phyloP scores from a whole-genome alignment of 2,888 invertebrate genomes.

The Agrilus cyanescens region DNA sequence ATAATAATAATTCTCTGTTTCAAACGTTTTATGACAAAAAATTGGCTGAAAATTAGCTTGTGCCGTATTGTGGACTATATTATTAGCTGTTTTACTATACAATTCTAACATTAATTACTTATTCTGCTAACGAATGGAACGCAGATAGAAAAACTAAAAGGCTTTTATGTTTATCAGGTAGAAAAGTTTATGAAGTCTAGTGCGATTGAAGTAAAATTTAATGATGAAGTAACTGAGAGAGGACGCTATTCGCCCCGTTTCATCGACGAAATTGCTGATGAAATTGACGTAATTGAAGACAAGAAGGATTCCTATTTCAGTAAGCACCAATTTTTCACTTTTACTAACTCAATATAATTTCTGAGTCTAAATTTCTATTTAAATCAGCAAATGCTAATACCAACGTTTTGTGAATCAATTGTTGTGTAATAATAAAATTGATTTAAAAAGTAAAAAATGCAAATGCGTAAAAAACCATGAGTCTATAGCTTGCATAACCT shows the following conservation, averaged over 20 bases:
- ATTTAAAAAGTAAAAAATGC: not conserved
- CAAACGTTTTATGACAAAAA: no score
- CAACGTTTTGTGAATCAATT: slow-evolving; percentile 5
- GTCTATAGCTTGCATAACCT: no score
- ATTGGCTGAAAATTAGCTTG: no score
- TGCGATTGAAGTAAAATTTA: slow-evolving; percentile 60
- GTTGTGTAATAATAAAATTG: not conserved
- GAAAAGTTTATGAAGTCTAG: slow-evolving; percentile 65
- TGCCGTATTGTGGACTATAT: no score
- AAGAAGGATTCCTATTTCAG: slow-evolving; percentile 71
- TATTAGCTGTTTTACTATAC: no score
- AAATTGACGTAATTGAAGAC: slow-evolving; percentile 71
- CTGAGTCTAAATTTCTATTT: not conserved
- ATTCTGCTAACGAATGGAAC: not conserved
- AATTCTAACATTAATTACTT: no score
- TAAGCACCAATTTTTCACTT: slow-evolving; percentile 38
- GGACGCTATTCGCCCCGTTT: slow-evolving; percentile 70
- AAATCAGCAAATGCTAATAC: no score
- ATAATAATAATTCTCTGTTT: no score
- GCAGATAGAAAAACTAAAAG: not conserved
- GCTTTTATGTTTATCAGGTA: slow-evolving; percentile 24
- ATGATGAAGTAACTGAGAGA: slow-evolving; percentile 61
- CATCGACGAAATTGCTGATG: slow-evolving; percentile 71
- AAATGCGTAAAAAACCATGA: no score
- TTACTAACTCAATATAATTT: not conserved